Conservation (phyloP, 1,140 invertebrate species). For the Polypedilum vanderplanki region DNA sequence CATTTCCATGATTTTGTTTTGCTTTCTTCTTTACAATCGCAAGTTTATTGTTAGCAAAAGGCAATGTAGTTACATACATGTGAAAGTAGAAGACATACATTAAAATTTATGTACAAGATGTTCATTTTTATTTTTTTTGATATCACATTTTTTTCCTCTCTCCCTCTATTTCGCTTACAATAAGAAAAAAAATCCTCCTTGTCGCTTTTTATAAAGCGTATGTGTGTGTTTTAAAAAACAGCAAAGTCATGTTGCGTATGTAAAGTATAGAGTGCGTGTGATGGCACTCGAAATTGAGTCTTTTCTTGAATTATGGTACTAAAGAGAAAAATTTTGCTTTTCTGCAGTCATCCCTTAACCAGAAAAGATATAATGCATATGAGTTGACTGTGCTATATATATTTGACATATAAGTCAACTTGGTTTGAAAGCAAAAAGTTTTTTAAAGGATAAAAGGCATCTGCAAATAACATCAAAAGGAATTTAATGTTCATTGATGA, state of each 20-base stretch:
- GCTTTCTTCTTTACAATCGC: no score
- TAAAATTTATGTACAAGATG: slow-evolving; percentile 19
- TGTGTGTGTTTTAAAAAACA: not conserved
- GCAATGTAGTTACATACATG: not conserved
- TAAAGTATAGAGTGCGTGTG: slow-evolving; percentile 1
- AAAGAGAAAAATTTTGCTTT: not conserved
- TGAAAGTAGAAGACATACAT: not conserved
- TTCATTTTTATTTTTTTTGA: slow-evolving; percentile 15
- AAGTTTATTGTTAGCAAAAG: no score
- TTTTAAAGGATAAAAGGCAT: no score
- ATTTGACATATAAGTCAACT: no score
- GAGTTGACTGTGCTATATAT: no score
- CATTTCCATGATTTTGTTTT: not conserved
- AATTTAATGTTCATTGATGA: no score
- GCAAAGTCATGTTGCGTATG: not conserved
- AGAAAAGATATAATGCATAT: not conserved
- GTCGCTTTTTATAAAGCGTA: not conserved
- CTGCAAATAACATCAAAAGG: no score
- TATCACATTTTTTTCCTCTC: not conserved
- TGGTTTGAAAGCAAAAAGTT: no score
- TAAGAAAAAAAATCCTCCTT: not conserved
- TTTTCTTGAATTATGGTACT: slow-evolving; percentile 13
- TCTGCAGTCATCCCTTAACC: not conserved
- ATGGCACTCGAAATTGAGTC: slow-evolving; percentile 17
- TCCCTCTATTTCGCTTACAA: not conserved